Base-by-base conservation (phyloP, 2,888 invertebrate genomes). In the Tholera decimalis region DNA sequence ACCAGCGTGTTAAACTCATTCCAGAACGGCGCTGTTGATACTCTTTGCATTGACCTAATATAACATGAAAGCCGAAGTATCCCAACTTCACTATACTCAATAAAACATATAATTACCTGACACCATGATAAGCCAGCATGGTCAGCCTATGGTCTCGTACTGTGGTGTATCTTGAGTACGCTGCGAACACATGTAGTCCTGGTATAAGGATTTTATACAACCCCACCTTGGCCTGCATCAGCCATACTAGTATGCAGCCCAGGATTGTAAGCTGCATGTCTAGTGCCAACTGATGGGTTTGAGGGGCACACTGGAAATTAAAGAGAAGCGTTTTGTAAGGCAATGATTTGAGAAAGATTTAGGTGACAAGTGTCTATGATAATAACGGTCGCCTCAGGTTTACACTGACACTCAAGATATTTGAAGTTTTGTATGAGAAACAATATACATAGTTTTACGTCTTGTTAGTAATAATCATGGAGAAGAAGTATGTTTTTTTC, bases 181-280 rank as follows among this genome's bases (percentile, higher is more conserved):
- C 96, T 0, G 97, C 96, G 30, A 96, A 82, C 33, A 96, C 90
- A 63, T 97, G 96, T 7, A 97, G 82, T 0, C 93, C 93, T 7
- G 96, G 96, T 65, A 97, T 93, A 3, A 96, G 79, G 9, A 96
- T 89, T 64, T 96, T 93, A 5, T 96, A 96, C 18, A 96, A 85
- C 30, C 96, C 92, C 0, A 96, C 94, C 69, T 96, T 96, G 9
- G 95, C 94, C 67, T 96, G 96, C 66, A 97, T 91, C 3, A 97
- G 91, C 96, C 97, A 97, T 0, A 97, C 96, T 1, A 97, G 86
- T 4, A 97, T 85, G 0, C 97, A 97, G 18, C 97, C 96, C 4
- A 97, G 78, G 53, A 97, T 89, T 11, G 97, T 97, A 11, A 98
- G 92, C 87, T 98, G 98, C 96, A 97, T 96, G 84, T 98, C 97